Conservation (phyloP, 2,113 vertebrate species). For the Rhegmatorhina hoffmannsi region DNA sequence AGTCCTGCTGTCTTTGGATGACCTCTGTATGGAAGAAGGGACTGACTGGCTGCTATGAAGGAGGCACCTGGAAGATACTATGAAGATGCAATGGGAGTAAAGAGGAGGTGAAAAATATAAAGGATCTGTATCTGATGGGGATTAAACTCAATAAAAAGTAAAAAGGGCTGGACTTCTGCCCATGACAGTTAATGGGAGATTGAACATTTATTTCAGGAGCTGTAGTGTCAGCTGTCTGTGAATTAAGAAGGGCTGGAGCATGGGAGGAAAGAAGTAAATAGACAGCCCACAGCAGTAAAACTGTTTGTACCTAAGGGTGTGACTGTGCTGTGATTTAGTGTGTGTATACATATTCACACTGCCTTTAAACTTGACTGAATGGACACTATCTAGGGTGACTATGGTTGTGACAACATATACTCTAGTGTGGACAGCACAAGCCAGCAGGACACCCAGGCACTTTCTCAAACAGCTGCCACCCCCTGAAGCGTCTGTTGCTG, state of each 20-base stretch:
- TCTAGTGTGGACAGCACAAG: background rate
- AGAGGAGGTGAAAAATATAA: background rate
- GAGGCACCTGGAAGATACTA: background rate
- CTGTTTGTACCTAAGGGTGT: background rate
- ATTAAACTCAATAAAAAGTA: background rate
- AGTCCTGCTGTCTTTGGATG: background rate
- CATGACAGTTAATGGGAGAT: background rate
- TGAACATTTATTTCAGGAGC: background rate
- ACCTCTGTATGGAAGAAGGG: background rate
- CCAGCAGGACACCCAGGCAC: background rate
- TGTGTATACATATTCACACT: background rate
- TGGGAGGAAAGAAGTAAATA: background rate
- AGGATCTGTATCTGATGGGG: background rate
- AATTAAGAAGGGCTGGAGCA: background rate
- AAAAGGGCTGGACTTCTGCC: background rate
- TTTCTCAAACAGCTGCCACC: background rate
- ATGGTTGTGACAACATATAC: background rate
- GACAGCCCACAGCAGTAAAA: background rate
- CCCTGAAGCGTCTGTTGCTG: background rate
- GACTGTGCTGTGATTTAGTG: fast-evolving
- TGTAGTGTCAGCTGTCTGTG: background rate
- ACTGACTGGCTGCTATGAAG: background rate
- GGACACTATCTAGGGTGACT: too few relatives aligned
- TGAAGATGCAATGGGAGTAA: background rate
- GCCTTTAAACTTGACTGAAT: background rate